Percentiles rank a stretch among this genome's conserved stretches.
phyloP scores from a whole-genome alignment of 1,140 invertebrate genomes.

The Drosophila jambulina region DNA sequence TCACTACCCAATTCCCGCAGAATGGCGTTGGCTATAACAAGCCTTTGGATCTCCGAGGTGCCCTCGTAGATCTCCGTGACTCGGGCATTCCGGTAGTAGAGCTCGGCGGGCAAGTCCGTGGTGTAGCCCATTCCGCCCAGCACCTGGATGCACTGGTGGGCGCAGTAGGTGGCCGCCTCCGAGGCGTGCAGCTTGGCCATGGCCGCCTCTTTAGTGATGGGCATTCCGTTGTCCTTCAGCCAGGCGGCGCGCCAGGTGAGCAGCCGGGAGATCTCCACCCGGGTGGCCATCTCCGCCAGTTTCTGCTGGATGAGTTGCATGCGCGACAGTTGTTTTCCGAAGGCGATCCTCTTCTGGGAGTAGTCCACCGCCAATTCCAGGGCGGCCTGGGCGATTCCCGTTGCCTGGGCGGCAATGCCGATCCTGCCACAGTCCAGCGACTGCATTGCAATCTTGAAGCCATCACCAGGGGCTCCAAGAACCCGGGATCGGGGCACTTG shows the following conservation, averaged over 20 bases:
- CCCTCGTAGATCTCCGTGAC: slow-evolving; percentile 97
- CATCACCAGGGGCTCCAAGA: slow-evolving; percentile 90
- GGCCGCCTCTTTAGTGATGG: slow-evolving; percentile 96
- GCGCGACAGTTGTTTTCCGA: slow-evolving; percentile 94
- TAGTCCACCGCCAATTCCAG: slow-evolving; percentile 97
- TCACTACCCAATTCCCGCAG: slow-evolving; percentile 41
- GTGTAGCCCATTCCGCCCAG: slow-evolving; percentile 97
- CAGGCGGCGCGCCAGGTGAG: slow-evolving; percentile 96
- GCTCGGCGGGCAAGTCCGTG: slow-evolving; percentile 97
- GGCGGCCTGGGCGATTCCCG: slow-evolving; percentile 96
- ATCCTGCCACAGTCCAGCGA: slow-evolving; percentile 94
- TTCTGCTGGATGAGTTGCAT: slow-evolving; percentile 96
- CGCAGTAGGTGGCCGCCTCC: slow-evolving; percentile 95
- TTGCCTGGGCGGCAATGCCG: slow-evolving; percentile 94
- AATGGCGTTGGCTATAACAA: slow-evolving; percentile 96
- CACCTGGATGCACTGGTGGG: slow-evolving; percentile 90
- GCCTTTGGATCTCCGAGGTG: slow-evolving; percentile 97
- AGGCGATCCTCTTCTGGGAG: slow-evolving; percentile 94
- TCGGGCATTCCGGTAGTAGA: slow-evolving; percentile 95
- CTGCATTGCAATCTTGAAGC: slow-evolving; percentile 99
- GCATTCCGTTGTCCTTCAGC: slow-evolving; percentile 94
- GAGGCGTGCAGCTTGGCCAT: slow-evolving; percentile 98
- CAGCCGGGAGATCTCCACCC: slow-evolving; percentile 92
- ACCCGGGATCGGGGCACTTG: slow-evolving; percentile 91
- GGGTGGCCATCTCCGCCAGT: slow-evolving; percentile 95